A percentile compares a stretch with the other conserved stretches of the same genome.
Conservation (phyloP, 2,113 vertebrate species). For the Tichodroma muraria region DNA sequence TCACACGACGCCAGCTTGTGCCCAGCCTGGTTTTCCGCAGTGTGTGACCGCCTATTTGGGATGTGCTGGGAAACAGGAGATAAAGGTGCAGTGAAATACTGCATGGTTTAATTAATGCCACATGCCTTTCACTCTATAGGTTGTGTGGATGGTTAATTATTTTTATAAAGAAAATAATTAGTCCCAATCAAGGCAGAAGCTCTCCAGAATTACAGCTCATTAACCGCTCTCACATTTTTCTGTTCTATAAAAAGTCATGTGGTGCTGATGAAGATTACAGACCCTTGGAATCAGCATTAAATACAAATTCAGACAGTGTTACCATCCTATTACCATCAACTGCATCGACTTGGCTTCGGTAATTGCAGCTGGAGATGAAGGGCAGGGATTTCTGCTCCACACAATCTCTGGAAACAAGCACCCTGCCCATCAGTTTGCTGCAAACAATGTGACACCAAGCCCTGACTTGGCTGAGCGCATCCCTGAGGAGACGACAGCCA, state of each 20-base stretch:
- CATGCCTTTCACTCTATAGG: slow-evolving; percentile 33
- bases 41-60: rapidly evolving
- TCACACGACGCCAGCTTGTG: rapidly evolving
- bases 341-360: not conserved
- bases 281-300: slow-evolving; percentile 55
- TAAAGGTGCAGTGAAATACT: not conserved
- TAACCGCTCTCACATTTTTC: slow-evolving; percentile 53
- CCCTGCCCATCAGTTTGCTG: slow-evolving; percentile 5
- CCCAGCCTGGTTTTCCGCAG: not conserved
- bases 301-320: slow-evolving; percentile 13
- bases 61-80: not conserved
- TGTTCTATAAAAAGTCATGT: slow-evolving; percentile 61
- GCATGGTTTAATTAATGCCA: slow-evolving; percentile 36
- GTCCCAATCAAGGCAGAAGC: slow-evolving; percentile 68
- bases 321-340: slow-evolving; percentile 36
- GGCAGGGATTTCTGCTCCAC: slow-evolving; percentile 1
- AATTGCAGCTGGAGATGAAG: slow-evolving; percentile 35
- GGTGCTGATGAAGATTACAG: slow-evolving; percentile 62
- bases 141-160: slow-evolving; percentile 63
- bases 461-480: not conserved
- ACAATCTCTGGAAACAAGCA: slow-evolving; percentile 1
- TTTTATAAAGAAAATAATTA: slow-evolving; percentile 76
- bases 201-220: slow-evolving; percentile 70
- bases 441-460: slow-evolving; percentile 7
- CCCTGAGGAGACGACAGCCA: not conserved